A percentile compares a stretch with the other conserved stretches of the same genome.
These are phyloP conservation scores for Merops nubicus DNA, from an alignment of 2,113 vertebrate genomes.

Conservation along the genomic window DNA sequence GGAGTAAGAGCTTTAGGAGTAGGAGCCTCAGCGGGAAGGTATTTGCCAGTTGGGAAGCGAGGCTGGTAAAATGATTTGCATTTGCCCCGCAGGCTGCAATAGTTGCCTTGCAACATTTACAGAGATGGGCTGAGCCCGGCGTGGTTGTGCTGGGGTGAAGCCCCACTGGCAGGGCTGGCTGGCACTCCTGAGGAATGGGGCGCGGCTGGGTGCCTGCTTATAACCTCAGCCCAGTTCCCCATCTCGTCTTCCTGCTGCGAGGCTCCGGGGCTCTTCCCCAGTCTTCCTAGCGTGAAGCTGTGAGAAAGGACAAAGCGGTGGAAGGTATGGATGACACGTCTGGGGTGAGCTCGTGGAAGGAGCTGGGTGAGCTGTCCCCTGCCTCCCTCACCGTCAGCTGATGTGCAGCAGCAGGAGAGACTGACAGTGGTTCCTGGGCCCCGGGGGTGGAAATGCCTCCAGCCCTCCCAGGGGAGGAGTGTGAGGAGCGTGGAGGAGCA, in stretches of 20 bases:
- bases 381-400: conserved; percentile 21
- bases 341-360: not conserved
- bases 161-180: conserved; percentile 40
- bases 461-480: not conserved
- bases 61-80: conserved; percentile 28
- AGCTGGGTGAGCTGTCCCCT: not conserved
- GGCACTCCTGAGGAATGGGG: conserved; percentile 55
- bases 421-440: conserved; percentile 4
- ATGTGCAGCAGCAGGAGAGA: not conserved
- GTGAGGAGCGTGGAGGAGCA: not conserved
- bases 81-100: conserved; percentile 19
- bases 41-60: conserved; percentile 43
- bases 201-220: not conserved
- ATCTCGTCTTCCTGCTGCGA: not conserved
- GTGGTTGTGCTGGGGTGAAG: conserved; percentile 36
- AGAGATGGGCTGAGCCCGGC: conserved; percentile 6
- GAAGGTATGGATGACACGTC: not conserved
- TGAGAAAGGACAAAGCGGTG: not conserved
- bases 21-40: conserved; percentile 9
- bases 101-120: conserved; percentile 63
- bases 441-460: not conserved
- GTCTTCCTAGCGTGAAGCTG: not conserved
- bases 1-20: not conserved
- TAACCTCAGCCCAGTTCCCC: not conserved
- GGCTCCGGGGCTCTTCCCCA: not conserved